A percentile compares a stretch with the other conserved stretches of the same genome.
Conservation (phyloP, 2,113 vertebrate species). For the Panthera tigris region DNA sequence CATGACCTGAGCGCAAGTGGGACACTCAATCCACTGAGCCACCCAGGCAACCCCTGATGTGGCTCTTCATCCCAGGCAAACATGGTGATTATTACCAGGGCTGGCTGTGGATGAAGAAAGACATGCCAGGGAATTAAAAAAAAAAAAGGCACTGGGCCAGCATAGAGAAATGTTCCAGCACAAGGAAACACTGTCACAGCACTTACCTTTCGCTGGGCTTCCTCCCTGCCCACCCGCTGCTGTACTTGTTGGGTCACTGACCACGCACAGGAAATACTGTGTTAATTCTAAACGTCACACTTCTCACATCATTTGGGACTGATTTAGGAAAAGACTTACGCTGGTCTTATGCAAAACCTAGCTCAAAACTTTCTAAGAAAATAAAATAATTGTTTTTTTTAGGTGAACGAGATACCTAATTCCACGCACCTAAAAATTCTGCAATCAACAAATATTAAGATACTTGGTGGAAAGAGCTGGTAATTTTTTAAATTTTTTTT, state of each 20-base stretch:
- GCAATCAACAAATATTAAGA: not conserved
- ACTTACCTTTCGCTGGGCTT: not conserved
- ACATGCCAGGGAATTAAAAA: not conserved
- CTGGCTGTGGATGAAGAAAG: not conserved
- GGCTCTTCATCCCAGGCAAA: not conserved
- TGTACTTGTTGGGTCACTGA: not conserved
- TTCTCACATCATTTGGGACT: not conserved
- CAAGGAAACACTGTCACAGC: not conserved
- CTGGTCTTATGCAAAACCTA: not conserved
- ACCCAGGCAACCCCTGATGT: not conserved
- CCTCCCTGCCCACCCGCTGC: not conserved
- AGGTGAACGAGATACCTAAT: not conserved
- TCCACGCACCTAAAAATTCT: not conserved
- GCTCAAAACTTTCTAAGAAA: not conserved
- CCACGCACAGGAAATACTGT: not conserved
- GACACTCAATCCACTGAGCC: too few species aligned
- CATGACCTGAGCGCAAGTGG: too few species aligned
- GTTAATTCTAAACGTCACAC: not conserved
- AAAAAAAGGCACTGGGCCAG: not conserved
- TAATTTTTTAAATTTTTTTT: not conserved
- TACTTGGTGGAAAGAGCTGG: not conserved
- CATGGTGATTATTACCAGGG: not conserved
- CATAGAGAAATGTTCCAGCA: not conserved
- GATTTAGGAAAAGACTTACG: not conserved
- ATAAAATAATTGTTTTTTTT: constrained; percentile 16